Evolutionary conservation across 2,888 invertebrate species (phyloP), one percentile per base, ranked within the genome.

Genomic region (Anoplius nigerrimus): DNA sequence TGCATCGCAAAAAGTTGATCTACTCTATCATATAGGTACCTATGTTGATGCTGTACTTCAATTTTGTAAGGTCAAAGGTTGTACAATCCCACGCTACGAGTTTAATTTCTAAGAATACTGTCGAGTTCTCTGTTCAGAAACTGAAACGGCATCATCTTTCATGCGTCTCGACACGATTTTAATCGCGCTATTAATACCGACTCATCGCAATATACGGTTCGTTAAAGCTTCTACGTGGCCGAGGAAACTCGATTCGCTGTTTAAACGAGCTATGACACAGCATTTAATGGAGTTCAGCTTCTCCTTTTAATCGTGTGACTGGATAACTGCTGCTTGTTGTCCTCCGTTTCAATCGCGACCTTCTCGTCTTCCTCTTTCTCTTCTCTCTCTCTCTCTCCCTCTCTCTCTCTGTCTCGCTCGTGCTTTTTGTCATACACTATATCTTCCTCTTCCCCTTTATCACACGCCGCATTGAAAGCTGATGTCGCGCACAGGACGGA

Each of bases 291-390:
- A 43, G 45, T 62, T 42, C 61, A 46, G 21, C 45, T 16, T 8
- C 48, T 48, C 48, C 48, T 18, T 16, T 22, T 48, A 62, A 62
- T 59, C 59, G 59, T 55, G 13, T 46, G 59, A 63, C 69, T 34
- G 54, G 34, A 57, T 56, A 61, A 43, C 22, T 57, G 51, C 34
- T 46, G 18, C 61, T 43, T 58, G 21, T 57, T 43, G 21, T 60
- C 43, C 51, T 27, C 16, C 24, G 65, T 61, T 69, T 69, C 43
- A 62, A 69, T 69, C 65, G 43, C 24, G 42, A 13, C 42, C 54
- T 34, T 34, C 42, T 54, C 43, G 13, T 43, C 34, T 51, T 18
- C 20, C 24, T 52, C 58, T 22, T n/a, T 54, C 54, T 22, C 43
- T 42, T 18, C 3, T 43, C 51, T 13, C 34, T 51, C 16, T 8